These are phyloP conservation scores for Cynodonichthys magdalenae DNA, from an alignment of 2,797 vertebrate species.

Conservation along the genomic window DNA sequence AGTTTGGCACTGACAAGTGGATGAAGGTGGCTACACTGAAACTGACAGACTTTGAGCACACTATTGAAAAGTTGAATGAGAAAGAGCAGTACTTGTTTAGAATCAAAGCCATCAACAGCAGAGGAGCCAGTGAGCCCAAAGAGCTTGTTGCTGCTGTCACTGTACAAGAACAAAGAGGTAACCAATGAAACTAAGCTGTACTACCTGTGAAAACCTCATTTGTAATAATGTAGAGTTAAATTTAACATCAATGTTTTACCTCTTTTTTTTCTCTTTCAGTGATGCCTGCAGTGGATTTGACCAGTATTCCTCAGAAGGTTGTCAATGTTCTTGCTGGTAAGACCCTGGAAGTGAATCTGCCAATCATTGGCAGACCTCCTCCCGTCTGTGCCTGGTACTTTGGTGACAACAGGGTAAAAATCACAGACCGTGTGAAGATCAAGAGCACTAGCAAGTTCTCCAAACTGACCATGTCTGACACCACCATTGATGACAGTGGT, in stretches of 20 bases:
- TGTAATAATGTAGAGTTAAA: too few species aligned
- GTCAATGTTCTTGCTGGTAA: conserved; percentile 91
- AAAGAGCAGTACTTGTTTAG: conserved; percentile 96
- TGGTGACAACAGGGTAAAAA: conserved; percentile 87
- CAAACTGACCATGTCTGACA: conserved; percentile 90
- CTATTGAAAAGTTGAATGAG: conserved; percentile 94
- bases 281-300: conserved; percentile 90
- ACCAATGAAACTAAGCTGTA: background rate
- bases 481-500: conserved; percentile 92
- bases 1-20: conserved; percentile 94
- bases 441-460: conserved; percentile 88
- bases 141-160: conserved; percentile 92
- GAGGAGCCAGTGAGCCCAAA: conserved; percentile 91
- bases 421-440: conserved; percentile 89
- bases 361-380: conserved; percentile 91
- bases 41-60: conserved; percentile 89
- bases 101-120: conserved; percentile 92
- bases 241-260: background rate
- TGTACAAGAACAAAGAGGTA: conserved; percentile 95
- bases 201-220: background rate
- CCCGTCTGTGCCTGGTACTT: conserved; percentile 93
- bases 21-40: conserved; percentile 96
- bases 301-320: conserved; percentile 92
- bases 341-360: conserved; percentile 90
- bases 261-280: conserved; percentile 75